Evolutionary conservation across 1,140 invertebrate genomes (phyloP).

Genomic region (Monomorium pharaonis): DNA sequence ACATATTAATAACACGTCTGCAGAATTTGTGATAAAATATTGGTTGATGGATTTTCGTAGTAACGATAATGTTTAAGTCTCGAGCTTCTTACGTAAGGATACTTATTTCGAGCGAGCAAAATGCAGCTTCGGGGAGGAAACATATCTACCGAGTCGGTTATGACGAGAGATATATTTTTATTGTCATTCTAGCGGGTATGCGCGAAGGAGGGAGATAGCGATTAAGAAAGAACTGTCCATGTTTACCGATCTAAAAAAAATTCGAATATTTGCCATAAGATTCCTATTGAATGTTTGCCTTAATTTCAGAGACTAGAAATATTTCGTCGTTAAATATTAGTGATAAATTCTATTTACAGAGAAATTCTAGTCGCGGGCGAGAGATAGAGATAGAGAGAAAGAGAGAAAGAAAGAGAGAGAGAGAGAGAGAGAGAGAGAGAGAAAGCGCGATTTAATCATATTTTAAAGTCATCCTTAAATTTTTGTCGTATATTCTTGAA

Average conservation of each 20-base stretch:
- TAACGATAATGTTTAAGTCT: neutral
- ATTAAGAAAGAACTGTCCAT: constrained; percentile 19
- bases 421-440: too few species aligned
- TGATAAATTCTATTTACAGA: constrained; percentile 5
- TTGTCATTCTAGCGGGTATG: constrained; percentile 56
- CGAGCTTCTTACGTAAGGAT: neutral
- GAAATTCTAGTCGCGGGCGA: neutral
- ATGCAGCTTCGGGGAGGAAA: constrained; percentile 62
- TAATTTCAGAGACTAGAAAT: constrained; percentile 14
- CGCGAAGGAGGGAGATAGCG: neutral
- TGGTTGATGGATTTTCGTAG: neutral
- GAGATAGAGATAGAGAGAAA: too few species aligned
- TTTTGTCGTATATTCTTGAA: neutral
- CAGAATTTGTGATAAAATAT: neutral
- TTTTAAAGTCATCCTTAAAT: neutral
- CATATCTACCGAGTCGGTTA: constrained; percentile 65
- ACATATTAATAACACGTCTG: neutral
- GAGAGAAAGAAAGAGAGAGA: too few species aligned
- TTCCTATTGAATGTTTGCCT: constrained; percentile 56
- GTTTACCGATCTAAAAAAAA: constrained; percentile 21
- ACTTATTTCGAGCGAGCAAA: constrained; percentile 33
- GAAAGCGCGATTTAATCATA: neutral
- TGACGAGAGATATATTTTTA: constrained; percentile 76
- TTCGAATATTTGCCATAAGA: constrained; percentile 49
- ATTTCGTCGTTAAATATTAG: constrained; percentile 35